Base-by-base conservation (phyloP, 2,113 vertebrate genomes). In the Cheilinus undulatus region DNA sequence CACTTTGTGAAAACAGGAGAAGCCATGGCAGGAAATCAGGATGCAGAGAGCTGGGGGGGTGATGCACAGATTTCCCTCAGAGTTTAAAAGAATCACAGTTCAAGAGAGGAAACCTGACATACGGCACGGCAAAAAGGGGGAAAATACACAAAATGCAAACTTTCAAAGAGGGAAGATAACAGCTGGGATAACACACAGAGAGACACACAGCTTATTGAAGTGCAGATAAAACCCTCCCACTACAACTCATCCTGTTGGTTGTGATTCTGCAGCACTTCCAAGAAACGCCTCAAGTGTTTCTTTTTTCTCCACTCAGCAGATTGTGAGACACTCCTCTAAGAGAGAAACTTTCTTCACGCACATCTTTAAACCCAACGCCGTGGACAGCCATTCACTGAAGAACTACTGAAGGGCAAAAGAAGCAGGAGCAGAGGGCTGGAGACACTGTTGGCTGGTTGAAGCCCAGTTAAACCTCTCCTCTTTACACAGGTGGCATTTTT, bases 261-360 rank as follows among this genome's bases (percentile, higher is more conserved):
- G 60, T 86, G 81, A 65, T 76, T 74, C 65, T 20, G 58, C 76
- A 78, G 85, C 85, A 75, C 67, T 86, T 83, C 73, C 45, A 85
- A 75, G 74, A 89, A 77, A 81, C 3, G 74, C 75, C 72, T 82
- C 20, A 69, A 81, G 89, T 56, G 53, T 28, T 71, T 63, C 54
- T 82, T 81, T 79, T 45, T 34, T 69, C 70, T 69, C 38, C 54
- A 69, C 43, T 82, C 85, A 75, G 78, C 76, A 76, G 58, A 30
- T 43, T 60, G 28, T 54, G 45, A 69, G 36, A 40, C 36, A 40
- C 12, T 40, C 36, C 13, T 40, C 36, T 13, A 13, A 40, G 36
- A 40, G 32, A 70, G 63, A 32, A 67, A 53, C 52, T 50, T 69
- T 72, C 30, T 51, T 17, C 50, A 17, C 0, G n/a, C 9, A 2